phyloP scores from a whole-genome alignment of 2,888 invertebrate species.

The Aleiodes alternator region DNA sequence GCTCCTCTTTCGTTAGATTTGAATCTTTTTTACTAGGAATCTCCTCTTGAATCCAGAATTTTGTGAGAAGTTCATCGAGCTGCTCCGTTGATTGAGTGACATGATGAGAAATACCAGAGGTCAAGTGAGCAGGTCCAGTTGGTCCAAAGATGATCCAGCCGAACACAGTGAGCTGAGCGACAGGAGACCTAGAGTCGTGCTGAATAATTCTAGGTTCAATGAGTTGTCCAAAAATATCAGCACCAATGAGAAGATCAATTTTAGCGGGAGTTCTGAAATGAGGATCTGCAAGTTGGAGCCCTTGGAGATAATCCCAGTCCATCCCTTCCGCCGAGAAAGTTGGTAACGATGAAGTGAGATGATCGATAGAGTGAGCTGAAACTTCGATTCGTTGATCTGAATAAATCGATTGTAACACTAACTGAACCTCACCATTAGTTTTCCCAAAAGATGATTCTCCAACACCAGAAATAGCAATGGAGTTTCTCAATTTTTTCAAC shows the following conservation, averaged over 20 bases:
- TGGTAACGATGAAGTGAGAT: constrained; percentile 1
- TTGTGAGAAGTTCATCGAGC: too few species aligned
- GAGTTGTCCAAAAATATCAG: constrained; percentile 38
- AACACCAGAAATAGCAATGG: too few species aligned
- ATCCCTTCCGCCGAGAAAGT: constrained; percentile 13
- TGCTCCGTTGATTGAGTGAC: too few species aligned
- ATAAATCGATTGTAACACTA: background rate
- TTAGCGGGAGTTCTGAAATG: constrained; percentile 16
- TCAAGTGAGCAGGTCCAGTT: too few species aligned
- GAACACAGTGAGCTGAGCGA: constrained; percentile 19
- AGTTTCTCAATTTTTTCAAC: too few species aligned
- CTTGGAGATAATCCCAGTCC: constrained; percentile 37
- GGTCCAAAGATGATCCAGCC: too few species aligned
- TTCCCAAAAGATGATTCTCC: too few species aligned
- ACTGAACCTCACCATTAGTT: background rate
- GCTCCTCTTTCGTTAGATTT: too few species aligned
- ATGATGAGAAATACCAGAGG: too few species aligned
- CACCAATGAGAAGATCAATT: constrained; percentile 34
- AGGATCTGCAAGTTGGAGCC: constrained; percentile 40
- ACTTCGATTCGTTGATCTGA: background rate
- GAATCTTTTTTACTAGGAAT: too few species aligned
- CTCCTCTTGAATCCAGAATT: too few species aligned
- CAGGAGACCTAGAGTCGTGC: constrained; percentile 17
- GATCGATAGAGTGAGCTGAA: background rate
- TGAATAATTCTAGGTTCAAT: constrained; percentile 6